These are phyloP conservation scores for Coleophora flavipennella DNA, from an alignment of 2,888 invertebrate species.

Conservation along the genomic window DNA sequence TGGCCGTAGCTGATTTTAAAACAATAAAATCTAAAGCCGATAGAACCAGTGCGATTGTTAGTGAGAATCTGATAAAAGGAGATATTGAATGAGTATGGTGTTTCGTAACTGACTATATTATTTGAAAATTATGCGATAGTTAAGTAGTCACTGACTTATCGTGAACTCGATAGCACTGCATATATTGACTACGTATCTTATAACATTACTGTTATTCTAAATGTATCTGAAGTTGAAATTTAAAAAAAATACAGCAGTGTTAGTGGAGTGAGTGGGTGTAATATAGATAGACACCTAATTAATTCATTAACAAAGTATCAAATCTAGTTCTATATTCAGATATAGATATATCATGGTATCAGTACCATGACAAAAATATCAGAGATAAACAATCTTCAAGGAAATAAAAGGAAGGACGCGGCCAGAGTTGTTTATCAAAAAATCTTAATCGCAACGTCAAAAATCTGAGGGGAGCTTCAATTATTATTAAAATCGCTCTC, in stretches of 20 bases:
- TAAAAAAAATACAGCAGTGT: too few species aligned
- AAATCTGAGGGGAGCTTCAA: slow-evolving; percentile 50
- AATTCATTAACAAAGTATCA: too few species aligned
- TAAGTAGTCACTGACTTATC: slow-evolving; percentile 18
- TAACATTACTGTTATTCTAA: too few species aligned
- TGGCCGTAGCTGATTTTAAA: slow-evolving; percentile 39
- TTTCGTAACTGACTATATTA: slow-evolving; percentile 29
- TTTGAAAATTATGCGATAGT: slow-evolving; percentile 29
- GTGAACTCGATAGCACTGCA: too few species aligned
- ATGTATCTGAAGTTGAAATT: too few species aligned
- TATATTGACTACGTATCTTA: too few species aligned
- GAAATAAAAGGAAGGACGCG: slow-evolving; percentile 33
- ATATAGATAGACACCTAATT: too few species aligned
- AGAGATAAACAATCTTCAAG: slow-evolving; percentile 35
- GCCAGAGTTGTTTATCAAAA: slow-evolving; percentile 44
- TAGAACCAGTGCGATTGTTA: slow-evolving; percentile 50
- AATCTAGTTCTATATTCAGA: too few species aligned
- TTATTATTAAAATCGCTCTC: slow-evolving; percentile 60
- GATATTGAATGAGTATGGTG: slow-evolving; percentile 44
- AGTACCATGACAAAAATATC: too few species aligned
- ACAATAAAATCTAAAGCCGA: slow-evolving; percentile 50
- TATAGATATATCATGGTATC: too few species aligned
- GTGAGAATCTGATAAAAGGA: slow-evolving; percentile 57
- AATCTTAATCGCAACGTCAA: slow-evolving; percentile 55
- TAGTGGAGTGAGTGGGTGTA: too few species aligned